phyloP scores from a whole-genome alignment of 2,113 vertebrate genomes.

The Phrynosoma blainvillii region DNA sequence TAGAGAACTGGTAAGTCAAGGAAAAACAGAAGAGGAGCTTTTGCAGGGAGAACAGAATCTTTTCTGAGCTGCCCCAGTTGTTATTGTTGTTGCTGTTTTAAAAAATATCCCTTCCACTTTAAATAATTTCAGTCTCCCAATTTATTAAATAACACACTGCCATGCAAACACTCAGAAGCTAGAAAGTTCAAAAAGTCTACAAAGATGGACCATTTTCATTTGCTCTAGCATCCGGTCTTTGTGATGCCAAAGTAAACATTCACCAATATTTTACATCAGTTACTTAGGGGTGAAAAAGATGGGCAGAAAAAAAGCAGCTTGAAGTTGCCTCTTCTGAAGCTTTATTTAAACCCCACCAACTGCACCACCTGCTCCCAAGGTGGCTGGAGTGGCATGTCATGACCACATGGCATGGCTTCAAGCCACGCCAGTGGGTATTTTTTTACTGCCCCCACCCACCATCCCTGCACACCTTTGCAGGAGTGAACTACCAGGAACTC shows the following conservation, averaged over 20 bases:
- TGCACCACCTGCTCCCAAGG: too few species aligned
- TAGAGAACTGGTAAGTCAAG: not conserved
- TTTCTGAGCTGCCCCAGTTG: not conserved
- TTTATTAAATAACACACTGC: not conserved
- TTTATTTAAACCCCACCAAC: too few species aligned
- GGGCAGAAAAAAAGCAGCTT: too few species aligned
- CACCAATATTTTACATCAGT: too few species aligned
- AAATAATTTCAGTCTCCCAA: not conserved
- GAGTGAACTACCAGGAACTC: too few species aligned
- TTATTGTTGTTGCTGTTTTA: not conserved
- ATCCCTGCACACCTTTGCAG: too few species aligned
- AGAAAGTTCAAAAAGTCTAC: not conserved
- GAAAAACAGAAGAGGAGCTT: not conserved
- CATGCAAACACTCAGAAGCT: not conserved
- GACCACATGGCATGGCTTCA: too few species aligned
- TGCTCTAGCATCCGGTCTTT: not conserved
- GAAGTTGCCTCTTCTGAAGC: too few species aligned
- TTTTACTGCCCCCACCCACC: too few species aligned
- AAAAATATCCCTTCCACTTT: not conserved
- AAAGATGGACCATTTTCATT: not conserved
- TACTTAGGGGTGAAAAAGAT: too few species aligned
- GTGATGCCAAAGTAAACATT: not conserved
- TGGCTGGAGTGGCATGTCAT: too few species aligned
- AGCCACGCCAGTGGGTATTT: too few species aligned
- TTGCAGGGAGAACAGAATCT: conserved; percentile 9